Base-by-base conservation (phyloP, 2,888 invertebrate genomes). In the Drosophila imparisetae region DNA sequence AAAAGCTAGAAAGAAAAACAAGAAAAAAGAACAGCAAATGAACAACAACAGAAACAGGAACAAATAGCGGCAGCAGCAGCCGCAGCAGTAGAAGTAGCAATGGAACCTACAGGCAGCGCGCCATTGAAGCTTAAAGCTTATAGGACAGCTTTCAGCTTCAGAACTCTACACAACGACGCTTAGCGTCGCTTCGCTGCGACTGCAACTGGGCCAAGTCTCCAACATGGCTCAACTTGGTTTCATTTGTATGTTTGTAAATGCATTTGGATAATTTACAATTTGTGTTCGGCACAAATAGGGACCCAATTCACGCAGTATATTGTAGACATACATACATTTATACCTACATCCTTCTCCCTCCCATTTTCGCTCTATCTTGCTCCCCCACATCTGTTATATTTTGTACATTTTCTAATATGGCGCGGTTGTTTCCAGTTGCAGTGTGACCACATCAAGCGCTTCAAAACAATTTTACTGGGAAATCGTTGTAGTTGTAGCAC, bases 161-260 rank as follows among this genome's bases (percentile, higher is more conserved):
- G 27, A 27, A 21, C 27, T 80, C 80, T 82, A 61, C 74, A 75
- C 53, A 48, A 63, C 48, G 40, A 32, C 54, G 59, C 63, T 50
- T 40, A 60, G 63, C 75, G 42, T 27, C 32, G 53, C 57, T 36
- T 48, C 49, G 40, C 54, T 5, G 49, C 72, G 67, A 73, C 78
- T 78, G 78, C 77, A 78, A 78, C 64, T 75, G 75, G 77, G 71
- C 57, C 73, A 76, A 73, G 79, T 80, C 78, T 78, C 78, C 78
- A 78, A 62, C 45, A 4, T 24, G 52, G 61, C 45, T n/a, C 58
- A 75, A 78, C 67, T 75, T 57, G 79, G 66, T 72, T 78, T 67
- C 66, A 42, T 64, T 78, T 70, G 42, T 42, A 38, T 63, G 52
- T 38, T 54, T 55, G 58, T 67, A 62, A 73, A 60, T 78, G 78